Evolutionary conservation across 2,113 vertebrate species (phyloP), one percentile per base, ranked within the genome.

Genomic region (Hippocampus abdominalis): DNA sequence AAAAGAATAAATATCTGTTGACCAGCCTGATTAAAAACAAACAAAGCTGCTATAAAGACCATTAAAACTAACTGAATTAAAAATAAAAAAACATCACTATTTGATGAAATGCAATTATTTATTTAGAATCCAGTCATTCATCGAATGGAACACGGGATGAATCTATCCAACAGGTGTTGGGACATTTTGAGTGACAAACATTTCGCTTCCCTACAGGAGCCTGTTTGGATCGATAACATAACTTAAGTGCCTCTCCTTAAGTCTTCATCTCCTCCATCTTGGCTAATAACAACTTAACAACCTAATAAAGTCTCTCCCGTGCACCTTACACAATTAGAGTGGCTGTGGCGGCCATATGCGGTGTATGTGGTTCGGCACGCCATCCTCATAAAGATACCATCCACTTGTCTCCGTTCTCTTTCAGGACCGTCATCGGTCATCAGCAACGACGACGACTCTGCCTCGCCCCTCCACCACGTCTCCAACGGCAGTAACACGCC

Each of bases 401-500:
- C 18, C 73, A 64, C 49, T 36, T 7, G 25, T 8, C 56, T 25
- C 6, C 16, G 25, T 64, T 2, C 77, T 79, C 71, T 79, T 64
- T 79, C 66, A 98, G 96, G 95, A 77, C 93, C 94, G 36, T 96
- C 96, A 67, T 98, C 96, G 21, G 96, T 98, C 86, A 97, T 98
- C 91, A 98, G 96, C 81, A 97, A 97, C 49, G 96, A 97, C 0
- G 96, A 98, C 0, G 96, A 98, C 87, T 96, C 95, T 0, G 95
- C 96, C 59, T 98, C 96, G 81, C 96, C 96, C 21, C 95, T 98
- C 66, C 96, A 98, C 69, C 96, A 98, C 62, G 96, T 98, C 84
- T 96, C 96, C 71, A 96, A 97, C 51, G 96, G 96, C 83, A 98
- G 96, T 81, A 98, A 96, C 82, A 97, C 96, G 5, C 96, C 95